Base-by-base conservation (phyloP, 2,797 vertebrate species). In the Rhynchonycteris naso region DNA sequence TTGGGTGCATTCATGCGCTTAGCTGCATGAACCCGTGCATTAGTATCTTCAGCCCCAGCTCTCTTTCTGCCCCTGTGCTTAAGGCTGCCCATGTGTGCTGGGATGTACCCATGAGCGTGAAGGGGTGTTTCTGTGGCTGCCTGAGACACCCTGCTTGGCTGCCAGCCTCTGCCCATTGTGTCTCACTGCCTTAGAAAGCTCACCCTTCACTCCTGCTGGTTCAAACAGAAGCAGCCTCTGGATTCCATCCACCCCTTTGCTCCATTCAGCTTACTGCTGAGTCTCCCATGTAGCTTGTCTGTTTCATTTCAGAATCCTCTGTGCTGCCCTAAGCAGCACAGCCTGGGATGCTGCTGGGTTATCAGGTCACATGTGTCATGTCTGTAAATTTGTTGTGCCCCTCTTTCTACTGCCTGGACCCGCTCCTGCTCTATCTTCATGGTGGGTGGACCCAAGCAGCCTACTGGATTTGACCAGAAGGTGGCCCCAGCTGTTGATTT, bases 131-230 rank as follows among this genome's bases (percentile, higher is more conserved):
- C 97, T 98, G 97, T 43, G 98, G 98, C 98, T 97, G 98, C 98
- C 97, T 98, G 28, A 21, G 33, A 98, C 98, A 97, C 99, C 98
- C 98, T 99, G 98, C 98, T 99, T 98, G 98, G 98, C 99, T 99
- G 98, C 99, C 99, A 99, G 98, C 97, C 96, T 93, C 84, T 72
- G 97, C 69, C 54, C 50, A 13, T 22, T 0, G 0, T 9, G 35
- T 89, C 96, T 97, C 94, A 95, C 87, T 84, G 78, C 96, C 91
- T 85, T 92, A 90, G 33, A 81, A 28, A 95, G 96, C 96, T 83
- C 61, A 84, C 56, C 89, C 86, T 89, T 93, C 88, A 69, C 91
- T 81, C 63, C 96, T 75, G 38, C 81, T 82, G 12, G 1, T 33
- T 28, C 18, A 12, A 18, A 83, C 78, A 52, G 75, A 83, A 83